Evolutionary conservation across 2,797 vertebrate species (phyloP).

Genomic region (Poecilia gillii): DNA sequence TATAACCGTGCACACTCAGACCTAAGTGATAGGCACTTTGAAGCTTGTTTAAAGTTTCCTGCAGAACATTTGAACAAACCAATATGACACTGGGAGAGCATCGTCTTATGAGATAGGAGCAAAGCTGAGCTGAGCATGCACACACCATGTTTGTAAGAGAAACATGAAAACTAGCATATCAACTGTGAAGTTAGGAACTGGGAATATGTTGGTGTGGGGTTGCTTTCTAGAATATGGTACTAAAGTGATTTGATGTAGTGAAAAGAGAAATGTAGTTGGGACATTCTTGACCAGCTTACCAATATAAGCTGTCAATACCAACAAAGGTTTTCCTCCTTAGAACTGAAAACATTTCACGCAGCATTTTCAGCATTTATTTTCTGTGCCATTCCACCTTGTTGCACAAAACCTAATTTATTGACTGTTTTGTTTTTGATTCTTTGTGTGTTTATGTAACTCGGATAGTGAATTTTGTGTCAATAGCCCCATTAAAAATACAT

Average conservation of each 20-base stretch:
- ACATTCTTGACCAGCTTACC: neutral
- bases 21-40: neutral
- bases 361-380: neutral
- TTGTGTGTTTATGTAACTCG: neutral
- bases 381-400: neutral
- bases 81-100: neutral
- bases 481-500: neutral
- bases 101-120: neutral
- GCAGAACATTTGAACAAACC: neutral
- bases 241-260: neutral
- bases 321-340: neutral
- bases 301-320: neutral
- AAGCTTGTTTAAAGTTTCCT: neutral
- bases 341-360: neutral
- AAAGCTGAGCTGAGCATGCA: neutral
- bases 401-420: neutral
- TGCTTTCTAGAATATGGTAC: neutral
- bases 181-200: neutral
- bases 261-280: neutral
- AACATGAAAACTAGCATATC: neutral
- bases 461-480: neutral
- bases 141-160: neutral
- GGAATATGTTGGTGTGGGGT: neutral
- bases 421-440: neutral
- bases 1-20: neutral